Evolutionary conservation across 2,797 vertebrate species (phyloP), one percentile per base, ranked within the genome.

Genomic region (Sarcophilus harrisii): DNA sequence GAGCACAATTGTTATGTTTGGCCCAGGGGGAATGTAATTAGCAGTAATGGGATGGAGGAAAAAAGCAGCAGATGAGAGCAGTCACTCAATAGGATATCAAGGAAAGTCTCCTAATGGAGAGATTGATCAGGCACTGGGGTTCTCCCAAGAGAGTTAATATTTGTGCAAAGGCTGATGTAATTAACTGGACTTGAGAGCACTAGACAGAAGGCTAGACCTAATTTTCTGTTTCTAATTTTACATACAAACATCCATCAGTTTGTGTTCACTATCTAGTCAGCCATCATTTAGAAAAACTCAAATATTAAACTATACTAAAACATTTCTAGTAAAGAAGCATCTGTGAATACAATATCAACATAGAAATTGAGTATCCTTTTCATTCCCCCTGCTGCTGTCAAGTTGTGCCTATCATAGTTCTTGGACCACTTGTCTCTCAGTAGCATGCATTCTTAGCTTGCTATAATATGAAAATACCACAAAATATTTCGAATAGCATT

Each of bases 21-120:
- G 94, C 90, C 90, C 96, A 97, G 90, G 30, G 90, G 62, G 92
- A 45, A 96, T 87, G 57, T 97, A 96, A 95, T 96, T 97, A 96
- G 30, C 91, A 92, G 90, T 95, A 97, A 96, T 93, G 94, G 94
- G 62, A 87, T 87, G 38, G 10, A 28, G 38, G 27, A 55, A 45
- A 21, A 57, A 95, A 92, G 58, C 45, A 96, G 93, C 93, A 96
- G 94, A 96, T 92, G 95, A 97, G 92, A 97, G 45, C 94, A 94
- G 52, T 92, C 96, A 60, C 55, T 95, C 93, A 96, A 93, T 95
- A 97, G 94, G 92, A 93, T 95, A 38, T 66, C 49, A 98, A 90
- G 32, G 73, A 93, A 97, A 96, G 97, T 93, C 94, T 91, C 91
- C 90, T 97, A 97, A 96, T 97, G 95, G 96, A 90, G 54, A 95